phyloP scores from a whole-genome alignment of 2,797 vertebrate species.

The Acipenser ruthenus region DNA sequence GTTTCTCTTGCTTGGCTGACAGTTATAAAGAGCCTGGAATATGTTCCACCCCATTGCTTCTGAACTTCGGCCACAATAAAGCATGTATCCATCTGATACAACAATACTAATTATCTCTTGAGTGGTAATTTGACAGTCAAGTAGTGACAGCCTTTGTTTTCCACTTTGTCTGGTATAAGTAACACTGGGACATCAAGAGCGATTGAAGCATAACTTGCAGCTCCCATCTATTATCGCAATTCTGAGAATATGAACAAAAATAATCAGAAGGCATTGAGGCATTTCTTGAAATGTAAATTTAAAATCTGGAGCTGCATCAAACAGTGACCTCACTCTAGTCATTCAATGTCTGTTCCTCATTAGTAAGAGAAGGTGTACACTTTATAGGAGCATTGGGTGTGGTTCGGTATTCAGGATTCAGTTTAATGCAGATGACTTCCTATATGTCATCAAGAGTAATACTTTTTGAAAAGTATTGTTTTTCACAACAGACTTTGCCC shows the following conservation, averaged over 20 bases:
- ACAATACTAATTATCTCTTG: slow-evolving; percentile 12
- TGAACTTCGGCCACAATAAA: slow-evolving; percentile 1
- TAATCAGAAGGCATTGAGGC: slow-evolving; percentile 43
- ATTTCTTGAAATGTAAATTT: slow-evolving; percentile 36
- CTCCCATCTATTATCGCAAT: slow-evolving; percentile 28
- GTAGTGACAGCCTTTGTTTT: slow-evolving; percentile 15
- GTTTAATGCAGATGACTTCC: too few species aligned
- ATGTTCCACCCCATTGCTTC: slow-evolving; percentile 7
- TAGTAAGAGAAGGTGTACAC: too few species aligned
- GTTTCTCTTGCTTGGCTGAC: too few species aligned
- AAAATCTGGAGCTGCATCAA: slow-evolving; percentile 21
- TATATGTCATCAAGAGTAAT: too few species aligned
- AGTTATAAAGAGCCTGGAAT: background rate
- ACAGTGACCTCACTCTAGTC: slow-evolving; percentile 20
- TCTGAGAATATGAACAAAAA: background rate
- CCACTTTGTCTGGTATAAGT: slow-evolving; percentile 20
- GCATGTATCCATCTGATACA: slow-evolving; percentile 1
- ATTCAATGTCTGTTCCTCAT: background rate
- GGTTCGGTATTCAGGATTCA: too few species aligned
- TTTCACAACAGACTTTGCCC: too few species aligned
- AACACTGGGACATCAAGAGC: slow-evolving; percentile 28
- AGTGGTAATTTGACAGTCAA: slow-evolving; percentile 9
- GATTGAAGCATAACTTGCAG: slow-evolving; percentile 24
- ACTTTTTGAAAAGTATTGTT: too few species aligned
- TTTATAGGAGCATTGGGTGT: too few species aligned